Evolutionary conservation across 2,797 vertebrate species (phyloP), one percentile per base, ranked within the genome.

Genomic region (Zonotrichia albicollis): DNA sequence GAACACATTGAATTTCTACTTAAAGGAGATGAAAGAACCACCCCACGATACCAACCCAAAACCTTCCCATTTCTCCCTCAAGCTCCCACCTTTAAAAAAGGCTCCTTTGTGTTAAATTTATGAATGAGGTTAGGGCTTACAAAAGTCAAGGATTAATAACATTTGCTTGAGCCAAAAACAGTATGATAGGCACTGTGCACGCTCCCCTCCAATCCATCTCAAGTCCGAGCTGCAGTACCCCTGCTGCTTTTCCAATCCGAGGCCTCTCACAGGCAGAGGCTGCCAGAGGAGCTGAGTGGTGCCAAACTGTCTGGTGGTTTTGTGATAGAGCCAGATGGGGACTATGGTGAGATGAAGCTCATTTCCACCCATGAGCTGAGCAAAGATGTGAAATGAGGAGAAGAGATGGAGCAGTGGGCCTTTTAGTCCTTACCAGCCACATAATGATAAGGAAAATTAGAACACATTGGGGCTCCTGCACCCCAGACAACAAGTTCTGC

Each of bases 231-330:
- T 95, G 91, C 81, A 90, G 83, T 80, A 90, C 73, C 89, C 88
- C 90, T 89, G 76, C 85, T 90, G 91, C 93, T 93, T 95, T 92
- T 91, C 89, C 93, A 94, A 0, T 50, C 61, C 30, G 7, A 87
- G 92, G 95, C 92, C 92, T 96, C 96, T 92, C 60, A 15, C 27
- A 50, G 55, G 79, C 6, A 71, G 51, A 74, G 74, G 48, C 94
- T 97, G 95, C 87, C 95, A 95, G 67, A 8, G 46, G 5, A 91
- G 76, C 84, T 68, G 48, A 67, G 57, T 11, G 51, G 90, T 96
- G 93, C 95, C 94, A 96, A 96, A 91, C 73, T 95, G 95, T 96
- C 93, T 95, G 94, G 87, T 93, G 94, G 87, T 95, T 96, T 94
- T 93, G 89, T 11, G 11, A 64, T n/a, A 64, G 4, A 85, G 95